Base-by-base conservation (phyloP, 2,113 vertebrate genomes). In the Manacus vitellinus region DNA sequence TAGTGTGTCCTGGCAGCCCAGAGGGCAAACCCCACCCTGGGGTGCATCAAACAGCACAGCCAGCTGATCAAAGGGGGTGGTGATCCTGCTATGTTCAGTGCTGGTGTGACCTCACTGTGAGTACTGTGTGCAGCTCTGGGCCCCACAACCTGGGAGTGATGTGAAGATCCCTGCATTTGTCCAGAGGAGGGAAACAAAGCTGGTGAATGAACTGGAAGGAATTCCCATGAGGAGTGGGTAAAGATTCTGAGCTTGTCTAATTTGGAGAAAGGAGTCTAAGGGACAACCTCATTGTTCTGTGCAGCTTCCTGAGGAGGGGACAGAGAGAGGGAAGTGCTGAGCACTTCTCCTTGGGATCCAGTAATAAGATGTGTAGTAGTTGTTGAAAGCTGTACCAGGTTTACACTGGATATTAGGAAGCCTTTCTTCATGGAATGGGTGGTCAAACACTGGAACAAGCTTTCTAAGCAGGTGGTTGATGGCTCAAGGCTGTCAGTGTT, bases 81-180 rank as follows among this genome's bases (percentile, higher is more conserved):
- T 39, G 16, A 12, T 58, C 27, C 25, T 4, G 1, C n/a, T 35
- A 14, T 73, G n/a, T 58, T 74, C 23, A 44, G 33, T 0, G 0
- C 24, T 89, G 37, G 19, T n/a, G 19, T 1, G 2, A n/a, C 23
- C 33, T 89, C 33, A n/a, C 39, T 24, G 44, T 44, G n/a, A 59
- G 7, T 30, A 8, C 20, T 24, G 33, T 67, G 31, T 52, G 33
- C 10, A 14, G 49, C 55, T 72, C 67, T 56, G 67, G 20, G 43
- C 30, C 10, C 21, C 31, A 30, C 44, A 43, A 8, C 43, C 30
- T 35, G 72, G 31, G 49, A 65, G 55, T 13, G 4, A 27, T 55
- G 56, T 55, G 37, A 30, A 79, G 25, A 18, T 43, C 24, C 41
- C 24, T 25, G 58, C 35, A 35, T 47, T 51, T 7, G 3, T 49